Evolutionary conservation across 2,888 invertebrate species (phyloP), one percentile per base, ranked within the genome.

Genomic region (Congeria kusceri): DNA sequence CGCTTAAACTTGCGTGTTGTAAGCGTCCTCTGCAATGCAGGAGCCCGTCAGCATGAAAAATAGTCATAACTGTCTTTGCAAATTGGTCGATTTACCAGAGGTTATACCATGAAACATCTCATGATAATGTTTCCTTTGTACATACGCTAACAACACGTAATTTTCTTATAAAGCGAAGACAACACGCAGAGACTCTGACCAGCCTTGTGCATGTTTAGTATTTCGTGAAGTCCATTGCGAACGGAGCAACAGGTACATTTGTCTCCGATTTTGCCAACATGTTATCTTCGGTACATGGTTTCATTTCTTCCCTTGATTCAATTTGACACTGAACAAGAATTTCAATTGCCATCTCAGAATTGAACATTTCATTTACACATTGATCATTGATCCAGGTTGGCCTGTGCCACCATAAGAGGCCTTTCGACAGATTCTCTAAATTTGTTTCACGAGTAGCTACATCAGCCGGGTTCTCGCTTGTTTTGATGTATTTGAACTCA

Each of bases 351-450:
- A 5, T 20, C 5, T 49, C 49, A 49, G n/a, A 18, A 9, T 15
- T 15, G 15, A 20, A 15, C 49, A 9, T 49, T 49, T 49, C 5
- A 20, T 49, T 4, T 49, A 44, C 46, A 44, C 46, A 44, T 13
- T 44, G 46, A 18, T 20, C 49, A 9, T 49, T 20, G 29, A 58
- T 13, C 58, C 57, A 67, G 0, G 20, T 18, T 58, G 67, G 67
- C 11, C 67, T 44, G 44, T 67, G 47, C 69, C 69, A 67, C 67
- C 67, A 67, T 3, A 67, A 32, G 56, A 13, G 15, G 46, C n/a
- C 46, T 25, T n/a, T 47, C 20, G 44, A n/a, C 18, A 68, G 18
- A 1, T 11, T 59, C 13, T 57, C 28, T 27, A 58, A 20, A 23
- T 9, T 29, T 23, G 20, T 25, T n/a, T 59, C 59, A 28, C 47